Conservation (phyloP, 2,797 vertebrate genomes). For the Pseudotriccus pelzelni region DNA sequence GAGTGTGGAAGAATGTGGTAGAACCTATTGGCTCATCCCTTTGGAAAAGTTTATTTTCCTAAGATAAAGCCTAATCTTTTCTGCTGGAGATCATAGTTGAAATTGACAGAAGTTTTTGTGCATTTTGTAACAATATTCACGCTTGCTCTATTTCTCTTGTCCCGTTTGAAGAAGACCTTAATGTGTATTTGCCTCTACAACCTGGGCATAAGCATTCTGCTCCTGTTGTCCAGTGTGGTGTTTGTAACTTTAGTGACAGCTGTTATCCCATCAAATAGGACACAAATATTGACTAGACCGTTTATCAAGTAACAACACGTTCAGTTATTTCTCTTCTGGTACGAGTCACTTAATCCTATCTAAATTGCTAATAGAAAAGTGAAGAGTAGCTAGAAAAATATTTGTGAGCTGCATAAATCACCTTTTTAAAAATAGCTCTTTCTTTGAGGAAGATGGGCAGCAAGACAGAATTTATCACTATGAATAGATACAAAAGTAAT, state of each 20-base stretch:
- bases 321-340: not conserved
- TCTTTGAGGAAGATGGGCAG: constrained; percentile 13
- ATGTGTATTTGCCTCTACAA: not conserved
- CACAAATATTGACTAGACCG: not conserved
- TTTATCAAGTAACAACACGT: not conserved
- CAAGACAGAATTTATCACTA: constrained; percentile 14
- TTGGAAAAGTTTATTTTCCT: not conserved
- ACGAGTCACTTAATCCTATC: not conserved
- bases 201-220: not conserved
- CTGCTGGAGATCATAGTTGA: not conserved
- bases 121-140: not conserved
- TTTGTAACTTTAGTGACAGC: not conserved
- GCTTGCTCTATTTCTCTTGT: not conserved
- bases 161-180: not conserved
- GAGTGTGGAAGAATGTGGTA: not conserved
- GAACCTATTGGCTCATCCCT: not conserved
- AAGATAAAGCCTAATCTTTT: not conserved
- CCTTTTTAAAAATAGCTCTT: constrained; percentile 51
- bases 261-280: not conserved
- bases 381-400: constrained; percentile 38
- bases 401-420: constrained; percentile 22
- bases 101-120: not conserved
- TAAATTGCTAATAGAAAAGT: not conserved
- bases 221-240: not conserved
- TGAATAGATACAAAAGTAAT: constrained; percentile 54